phyloP scores from a whole-genome alignment of 2,888 invertebrate genomes.

The Syrista parreyssii region DNA sequence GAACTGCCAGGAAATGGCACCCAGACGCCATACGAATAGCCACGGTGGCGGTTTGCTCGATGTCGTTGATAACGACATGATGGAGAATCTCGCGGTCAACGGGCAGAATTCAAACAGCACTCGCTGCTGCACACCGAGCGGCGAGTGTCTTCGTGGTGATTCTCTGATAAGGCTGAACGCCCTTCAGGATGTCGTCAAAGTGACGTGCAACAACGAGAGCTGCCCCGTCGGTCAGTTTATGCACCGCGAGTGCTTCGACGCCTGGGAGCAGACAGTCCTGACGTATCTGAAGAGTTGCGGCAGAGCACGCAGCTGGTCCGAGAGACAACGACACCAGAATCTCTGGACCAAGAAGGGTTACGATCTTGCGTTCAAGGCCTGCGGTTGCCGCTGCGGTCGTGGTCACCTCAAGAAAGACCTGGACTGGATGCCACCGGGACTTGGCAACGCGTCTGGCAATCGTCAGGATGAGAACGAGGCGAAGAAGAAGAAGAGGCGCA shows the following conservation, averaged over 20 bases:
- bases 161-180: slow-evolving; percentile 74
- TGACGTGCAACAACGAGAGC: slow-evolving; percentile 94
- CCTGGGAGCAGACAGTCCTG: slow-evolving; percentile 91
- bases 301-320: slow-evolving; percentile 93
- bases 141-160: slow-evolving; percentile 81
- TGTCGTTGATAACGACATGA: slow-evolving; percentile 42
- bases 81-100: slow-evolving; percentile 48
- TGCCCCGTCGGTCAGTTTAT: slow-evolving; percentile 91
- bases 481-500: slow-evolving; percentile 76
- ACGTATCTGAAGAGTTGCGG: slow-evolving; percentile 91
- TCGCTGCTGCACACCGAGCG: slow-evolving; percentile 84
- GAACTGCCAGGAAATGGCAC: slow-evolving; percentile 50
- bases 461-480: slow-evolving; percentile 69
- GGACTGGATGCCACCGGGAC: slow-evolving; percentile 85
- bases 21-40: slow-evolving; percentile 57
- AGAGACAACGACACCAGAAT: slow-evolving; percentile 93
- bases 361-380: slow-evolving; percentile 94
- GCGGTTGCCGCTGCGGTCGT: slow-evolving; percentile 92
- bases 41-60: slow-evolving; percentile 52
- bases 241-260: slow-evolving; percentile 96
- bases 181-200: slow-evolving; percentile 84
- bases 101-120: slow-evolving; percentile 66
- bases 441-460: slow-evolving; percentile 67
- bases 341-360: slow-evolving; percentile 98
- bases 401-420: slow-evolving; percentile 95